Evolutionary conservation across 2,888 invertebrate genomes (phyloP).

Genomic region (Aradus depressus): DNA sequence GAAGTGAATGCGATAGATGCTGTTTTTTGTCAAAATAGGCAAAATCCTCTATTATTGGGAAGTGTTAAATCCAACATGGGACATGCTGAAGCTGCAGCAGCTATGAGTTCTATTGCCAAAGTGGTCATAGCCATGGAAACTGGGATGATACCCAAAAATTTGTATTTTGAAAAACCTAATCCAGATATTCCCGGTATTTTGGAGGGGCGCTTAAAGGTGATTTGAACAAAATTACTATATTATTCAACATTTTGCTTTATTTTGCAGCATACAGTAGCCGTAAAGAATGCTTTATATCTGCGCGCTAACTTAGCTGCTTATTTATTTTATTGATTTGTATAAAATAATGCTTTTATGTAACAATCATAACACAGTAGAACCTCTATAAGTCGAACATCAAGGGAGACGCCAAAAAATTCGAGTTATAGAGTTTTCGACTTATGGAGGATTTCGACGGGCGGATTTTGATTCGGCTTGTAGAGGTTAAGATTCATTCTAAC

Average conservation of each 20-base stretch:
- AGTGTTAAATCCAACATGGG: conserved; percentile 99
- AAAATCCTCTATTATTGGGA: conserved; percentile 74
- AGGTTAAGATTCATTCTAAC: no score
- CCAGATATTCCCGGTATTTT: conserved; percentile 78
- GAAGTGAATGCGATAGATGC: conserved; percentile 92
- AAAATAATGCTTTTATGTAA: no score
- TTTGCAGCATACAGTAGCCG: no score
- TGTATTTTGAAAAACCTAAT: conserved; percentile 81
- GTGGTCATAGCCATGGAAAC: conserved; percentile 86
- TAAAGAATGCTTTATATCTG: not conserved
- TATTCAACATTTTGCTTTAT: not conserved
- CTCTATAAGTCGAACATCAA: no score
- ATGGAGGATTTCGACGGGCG: no score
- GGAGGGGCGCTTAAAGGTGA: conserved; percentile 75
- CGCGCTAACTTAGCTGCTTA: not conserved
- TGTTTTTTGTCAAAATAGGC: conserved; percentile 73
- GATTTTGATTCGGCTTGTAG: no score
- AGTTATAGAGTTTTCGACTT: no score
- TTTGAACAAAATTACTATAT: not conserved
- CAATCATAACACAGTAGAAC: no score
- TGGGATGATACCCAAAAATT: conserved; percentile 78
- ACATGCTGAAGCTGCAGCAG: conserved; percentile 89
- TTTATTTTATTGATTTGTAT: no score
- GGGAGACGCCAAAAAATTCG: no score
- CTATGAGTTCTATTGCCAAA: conserved; percentile 83